Evolutionary conservation across 2,113 vertebrate genomes (phyloP).

Genomic region (Tragelaphus buxtoni): DNA sequence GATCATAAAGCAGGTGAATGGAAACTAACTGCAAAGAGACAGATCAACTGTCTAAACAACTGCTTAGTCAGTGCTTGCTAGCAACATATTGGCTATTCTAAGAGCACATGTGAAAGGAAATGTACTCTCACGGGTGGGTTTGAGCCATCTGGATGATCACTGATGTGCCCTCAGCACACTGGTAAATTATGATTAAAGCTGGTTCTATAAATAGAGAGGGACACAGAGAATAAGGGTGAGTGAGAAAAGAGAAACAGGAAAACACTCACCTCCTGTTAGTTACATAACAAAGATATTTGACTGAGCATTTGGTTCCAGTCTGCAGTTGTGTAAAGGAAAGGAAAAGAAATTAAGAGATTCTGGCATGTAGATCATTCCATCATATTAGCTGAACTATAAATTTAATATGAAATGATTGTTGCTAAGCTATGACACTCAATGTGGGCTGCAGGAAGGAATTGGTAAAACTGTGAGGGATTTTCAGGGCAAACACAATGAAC

Average conservation of each 20-base stretch:
- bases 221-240: not conserved
- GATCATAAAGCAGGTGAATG: slow-evolving; percentile 4
- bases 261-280: slow-evolving; percentile 31
- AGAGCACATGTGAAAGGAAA: slow-evolving; percentile 33
- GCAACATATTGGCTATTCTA: not conserved
- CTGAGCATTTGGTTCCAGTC: slow-evolving; percentile 8
- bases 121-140: not conserved
- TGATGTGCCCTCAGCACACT: not conserved
- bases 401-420: slow-evolving; percentile 67
- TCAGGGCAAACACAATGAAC: slow-evolving; percentile 35
- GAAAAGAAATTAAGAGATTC: slow-evolving; percentile 62
- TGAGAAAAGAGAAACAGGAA: not conserved
- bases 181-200: slow-evolving; percentile 15
- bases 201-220: slow-evolving; percentile 29
- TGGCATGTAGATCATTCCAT: slow-evolving; percentile 68
- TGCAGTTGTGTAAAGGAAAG: slow-evolving; percentile 21
- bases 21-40: not conserved
- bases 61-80: not conserved
- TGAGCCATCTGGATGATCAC: slow-evolving; percentile 31
- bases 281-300: slow-evolving; percentile 28
- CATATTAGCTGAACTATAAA: slow-evolving; percentile 59
- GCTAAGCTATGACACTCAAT: slow-evolving; percentile 18
- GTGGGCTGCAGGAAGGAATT: slow-evolving; percentile 27
- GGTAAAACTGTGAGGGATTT: not conserved
- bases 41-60: not conserved